These are phyloP conservation scores for Cirrhinus molitorella DNA, from an alignment of 2,797 vertebrate genomes.

Conservation along the genomic window DNA sequence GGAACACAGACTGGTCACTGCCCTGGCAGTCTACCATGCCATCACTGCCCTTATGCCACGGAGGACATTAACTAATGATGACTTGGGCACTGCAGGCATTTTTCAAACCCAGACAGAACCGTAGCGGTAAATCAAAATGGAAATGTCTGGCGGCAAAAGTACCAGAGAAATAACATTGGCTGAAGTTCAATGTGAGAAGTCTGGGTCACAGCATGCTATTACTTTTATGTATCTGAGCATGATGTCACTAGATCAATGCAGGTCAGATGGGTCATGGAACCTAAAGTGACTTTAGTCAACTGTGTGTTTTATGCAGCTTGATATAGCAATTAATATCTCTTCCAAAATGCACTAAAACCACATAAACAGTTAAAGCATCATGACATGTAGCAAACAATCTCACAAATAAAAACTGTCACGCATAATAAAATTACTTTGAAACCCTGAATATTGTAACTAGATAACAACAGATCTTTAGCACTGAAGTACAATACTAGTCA, in stretches of 20 bases:
- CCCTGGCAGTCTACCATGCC: constrained; percentile 3
- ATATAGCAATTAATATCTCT: background rate
- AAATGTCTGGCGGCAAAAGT: constrained; percentile 61
- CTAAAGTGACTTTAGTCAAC: constrained; percentile 30
- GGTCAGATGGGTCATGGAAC: constrained; percentile 21
- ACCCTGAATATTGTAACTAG: background rate
- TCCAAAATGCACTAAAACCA: background rate
- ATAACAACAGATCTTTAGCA: background rate
- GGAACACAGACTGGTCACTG: background rate
- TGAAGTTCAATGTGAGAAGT: constrained; percentile 61
- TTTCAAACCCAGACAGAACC: constrained; percentile 72
- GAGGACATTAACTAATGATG: constrained; percentile 73
- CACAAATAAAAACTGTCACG: background rate
- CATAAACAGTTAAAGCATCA: background rate
- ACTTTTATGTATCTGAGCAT: constrained; percentile 44
- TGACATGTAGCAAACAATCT: background rate
- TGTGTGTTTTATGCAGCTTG: background rate
- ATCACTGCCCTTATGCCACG: constrained; percentile 57
- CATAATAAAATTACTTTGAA: background rate
- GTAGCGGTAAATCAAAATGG: constrained; percentile 72
- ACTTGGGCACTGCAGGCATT: constrained; percentile 70
- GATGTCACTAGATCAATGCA: constrained; percentile 44
- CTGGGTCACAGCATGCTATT: constrained; percentile 58
- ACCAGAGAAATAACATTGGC: constrained; percentile 52
- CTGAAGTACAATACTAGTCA: too few relatives aligned